Conservation (phyloP, 2,113 vertebrate species). For the Prionailurus viverrinus region DNA sequence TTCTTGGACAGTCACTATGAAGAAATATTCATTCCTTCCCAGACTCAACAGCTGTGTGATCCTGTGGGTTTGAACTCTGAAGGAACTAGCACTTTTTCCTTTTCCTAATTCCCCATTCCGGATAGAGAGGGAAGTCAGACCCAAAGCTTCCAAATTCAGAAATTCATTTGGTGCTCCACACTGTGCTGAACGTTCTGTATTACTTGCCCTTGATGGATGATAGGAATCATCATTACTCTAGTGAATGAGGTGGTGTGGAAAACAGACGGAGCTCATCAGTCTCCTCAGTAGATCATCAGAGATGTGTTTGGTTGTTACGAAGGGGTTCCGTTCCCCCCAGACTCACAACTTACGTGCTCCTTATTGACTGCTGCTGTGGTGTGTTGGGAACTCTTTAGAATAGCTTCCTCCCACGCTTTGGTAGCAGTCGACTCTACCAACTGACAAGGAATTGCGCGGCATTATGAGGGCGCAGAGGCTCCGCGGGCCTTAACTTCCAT, state of each 20-base stretch:
- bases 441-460: rapidly evolving
- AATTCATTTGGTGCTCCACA: background rate
- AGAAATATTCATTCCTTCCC: background rate
- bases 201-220: background rate
- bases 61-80: background rate
- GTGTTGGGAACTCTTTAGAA: background rate
- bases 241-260: background rate
- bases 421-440: background rate
- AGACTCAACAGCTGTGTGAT: background rate
- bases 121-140: background rate
- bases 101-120: background rate
- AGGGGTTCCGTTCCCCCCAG: background rate
- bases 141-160: background rate
- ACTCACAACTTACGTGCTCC: background rate
- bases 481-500: background rate
- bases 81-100: background rate
- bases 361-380: background rate
- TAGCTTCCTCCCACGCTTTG: background rate
- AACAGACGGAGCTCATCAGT: background rate
- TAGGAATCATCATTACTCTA: background rate
- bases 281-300: background rate
- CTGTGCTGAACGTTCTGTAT: background rate
- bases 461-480: background rate
- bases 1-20: background rate
- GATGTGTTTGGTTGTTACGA: background rate